Evolutionary conservation across 1,140 invertebrate species (phyloP).

Genomic region (Nasonia vitripennis): DNA sequence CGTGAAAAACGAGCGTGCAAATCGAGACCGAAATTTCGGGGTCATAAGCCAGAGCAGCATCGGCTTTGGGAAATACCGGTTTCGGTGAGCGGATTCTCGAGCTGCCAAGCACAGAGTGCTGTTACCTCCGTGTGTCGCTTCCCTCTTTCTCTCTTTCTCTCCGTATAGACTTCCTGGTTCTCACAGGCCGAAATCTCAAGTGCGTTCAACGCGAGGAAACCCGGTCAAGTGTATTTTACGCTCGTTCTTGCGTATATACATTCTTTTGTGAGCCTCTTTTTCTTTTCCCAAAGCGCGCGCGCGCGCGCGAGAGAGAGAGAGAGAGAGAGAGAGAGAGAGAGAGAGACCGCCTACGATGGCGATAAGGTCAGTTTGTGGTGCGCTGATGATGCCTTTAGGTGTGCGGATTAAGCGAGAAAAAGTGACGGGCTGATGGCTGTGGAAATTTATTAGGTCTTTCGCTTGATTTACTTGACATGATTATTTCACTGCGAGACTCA

Average conservation of each 20-base stretch:
- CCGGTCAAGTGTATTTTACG: slow-evolving; percentile 13
- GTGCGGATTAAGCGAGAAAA: neutral
- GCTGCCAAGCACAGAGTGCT: neutral
- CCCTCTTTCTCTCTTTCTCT: neutral
- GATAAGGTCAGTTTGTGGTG: neutral
- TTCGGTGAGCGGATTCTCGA: neutral
- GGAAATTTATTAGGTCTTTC: neutral
- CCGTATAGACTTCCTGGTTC: neutral
- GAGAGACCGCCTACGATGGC: neutral
- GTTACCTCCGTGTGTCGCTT: neutral
- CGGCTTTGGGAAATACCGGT: slow-evolving; percentile 16
- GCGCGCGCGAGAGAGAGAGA: too few species aligned
- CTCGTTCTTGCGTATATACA: neutral
- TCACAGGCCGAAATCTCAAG: neutral
- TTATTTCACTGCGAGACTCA: too few species aligned
- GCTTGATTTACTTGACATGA: too few species aligned
- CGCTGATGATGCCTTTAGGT: neutral
- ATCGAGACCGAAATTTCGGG: slow-evolving; percentile 19
- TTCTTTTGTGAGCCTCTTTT: neutral
- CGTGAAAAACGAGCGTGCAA: slow-evolving; percentile 5
- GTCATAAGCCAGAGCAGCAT: slow-evolving; percentile 4
- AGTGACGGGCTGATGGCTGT: neutral
- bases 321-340: too few species aligned
- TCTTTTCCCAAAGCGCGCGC: neutral
- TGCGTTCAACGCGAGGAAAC: neutral